Base-by-base conservation (phyloP, 2,113 vertebrate genomes). In the Ciconia stormi region DNA sequence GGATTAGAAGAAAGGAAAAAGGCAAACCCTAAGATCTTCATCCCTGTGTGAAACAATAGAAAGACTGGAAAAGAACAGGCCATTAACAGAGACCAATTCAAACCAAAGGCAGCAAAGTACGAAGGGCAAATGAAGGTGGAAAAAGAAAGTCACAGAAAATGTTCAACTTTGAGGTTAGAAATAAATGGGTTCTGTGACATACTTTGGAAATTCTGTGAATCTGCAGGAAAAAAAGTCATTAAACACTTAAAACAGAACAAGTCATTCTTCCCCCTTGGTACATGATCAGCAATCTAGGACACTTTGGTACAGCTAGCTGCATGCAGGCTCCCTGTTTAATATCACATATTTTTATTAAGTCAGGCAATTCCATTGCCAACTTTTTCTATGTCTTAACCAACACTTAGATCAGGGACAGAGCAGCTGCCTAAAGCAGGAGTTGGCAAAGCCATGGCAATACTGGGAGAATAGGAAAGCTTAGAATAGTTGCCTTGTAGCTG, bases 141-240 rank as follows among this genome's bases (percentile, higher is more conserved):
- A 89, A 76, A 91, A 79, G 36, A 82, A 96, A 94, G 78, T 73
- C 44, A 72, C 52, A 76, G 88, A 90, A 67, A 40, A 82, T 49
- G 16, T 72, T 79, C 58, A 87, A 1, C 71, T 91, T 69, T 66
- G 53, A 94, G 65, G 63, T 52, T 93, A 87, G 82, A 82, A 92
- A 73, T 72, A 95, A 94, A 85, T 79, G 66, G 27, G 14, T 91
- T 89, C 36, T 80, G 49, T 95, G 91, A 82, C 93, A 95, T 72
- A 83, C 62, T 96, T 89, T 49, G 80, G 65, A 93, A 89, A 79
- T 87, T 91, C 83, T 89, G 56, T 76, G 89, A 79, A 73, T 74
- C 71, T 82, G 40, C 56, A 87, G 86, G 72, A 78, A 84, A 91
- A 73, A 73, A 93, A 88, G 70, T 93, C 78, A 94, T 95, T 97